Evolutionary conservation across 2,888 invertebrate species (phyloP), one percentile per base, ranked within the genome.

Genomic region (Baccha elongata): DNA sequence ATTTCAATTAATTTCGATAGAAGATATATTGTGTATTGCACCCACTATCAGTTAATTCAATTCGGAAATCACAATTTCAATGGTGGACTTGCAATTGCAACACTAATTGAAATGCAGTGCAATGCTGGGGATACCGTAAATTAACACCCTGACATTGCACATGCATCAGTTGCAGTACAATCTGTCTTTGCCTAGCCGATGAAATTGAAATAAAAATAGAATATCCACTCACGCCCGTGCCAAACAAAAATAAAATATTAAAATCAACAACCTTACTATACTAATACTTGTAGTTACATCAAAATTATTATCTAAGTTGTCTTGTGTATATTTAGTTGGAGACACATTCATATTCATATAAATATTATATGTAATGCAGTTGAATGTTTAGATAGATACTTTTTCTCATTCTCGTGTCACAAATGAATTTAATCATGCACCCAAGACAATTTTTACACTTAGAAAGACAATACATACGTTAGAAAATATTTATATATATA

Each of bases 1-100:
- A 23, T 3, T 5, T 23, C 7, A 35, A 32, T 35, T 35, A 21
- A n/a, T 53, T 13, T 17, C 19, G 17, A 53, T 35, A 35, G 19
- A 53, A 23, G 23, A 23, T 23, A 5, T 23, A 19, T 26, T 50
- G 21, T 19, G 7, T 4, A 35, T 46, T 13, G 23, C 58, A 64
- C 32, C 60, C 23, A 46, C 37, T 35, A 58, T 29, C 19, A 44
- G 48, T 23, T 74, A 81, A 81, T 81, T 81, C 26, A 81, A 76
- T 81, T 81, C 81, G 76, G 81, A 81, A 81, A 67, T 60, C 71
- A 76, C 81, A 71, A 69, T 80, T 80, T 69, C 64, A 62, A 52
- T 69, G 74, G 58, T 69, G 74, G 42, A 64, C 26, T 50, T 44
- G 11, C 13, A 32, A n/a, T 68, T 65, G 64, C 44, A 58, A 50